Conservation (phyloP, 2,888 invertebrate genomes). For the Acanthosepion lycidas region DNA sequence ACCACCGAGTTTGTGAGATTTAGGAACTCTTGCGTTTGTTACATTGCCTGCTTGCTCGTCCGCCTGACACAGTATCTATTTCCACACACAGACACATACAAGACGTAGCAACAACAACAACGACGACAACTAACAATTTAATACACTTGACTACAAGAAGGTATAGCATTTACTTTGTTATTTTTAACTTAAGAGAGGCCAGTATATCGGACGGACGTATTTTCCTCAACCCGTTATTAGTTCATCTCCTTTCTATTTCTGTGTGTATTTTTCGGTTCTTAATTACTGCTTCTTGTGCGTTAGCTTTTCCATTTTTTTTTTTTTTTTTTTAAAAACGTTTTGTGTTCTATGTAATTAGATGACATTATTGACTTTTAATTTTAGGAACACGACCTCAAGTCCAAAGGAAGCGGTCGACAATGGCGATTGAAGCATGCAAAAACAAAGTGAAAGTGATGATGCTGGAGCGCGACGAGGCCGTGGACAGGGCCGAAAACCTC, state of each 20-base stretch:
- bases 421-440: conserved; percentile 41
- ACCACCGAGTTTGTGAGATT: not conserved
- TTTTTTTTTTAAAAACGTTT: not conserved
- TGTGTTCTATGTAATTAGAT: not conserved
- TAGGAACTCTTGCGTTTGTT: not conserved
- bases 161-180: not conserved
- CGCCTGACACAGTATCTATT: not conserved
- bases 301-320: not conserved
- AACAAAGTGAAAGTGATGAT: conserved; percentile 34
- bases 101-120: not conserved
- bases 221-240: not conserved
- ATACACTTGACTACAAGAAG: not conserved
- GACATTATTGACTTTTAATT: not conserved
- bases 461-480: not conserved
- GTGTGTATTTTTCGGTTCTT: not conserved
- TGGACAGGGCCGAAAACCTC: conserved; percentile 36
- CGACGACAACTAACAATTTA: not conserved
- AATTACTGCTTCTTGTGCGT: not conserved
- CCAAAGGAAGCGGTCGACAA: not conserved
- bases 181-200: not conserved
- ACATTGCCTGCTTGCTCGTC: not conserved
- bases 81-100: not conserved
- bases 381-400: not conserved
- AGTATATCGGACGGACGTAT: not conserved
- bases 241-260: not conserved